Base-by-base conservation (phyloP, 2,888 invertebrate genomes). In the Philereme transversata region DNA sequence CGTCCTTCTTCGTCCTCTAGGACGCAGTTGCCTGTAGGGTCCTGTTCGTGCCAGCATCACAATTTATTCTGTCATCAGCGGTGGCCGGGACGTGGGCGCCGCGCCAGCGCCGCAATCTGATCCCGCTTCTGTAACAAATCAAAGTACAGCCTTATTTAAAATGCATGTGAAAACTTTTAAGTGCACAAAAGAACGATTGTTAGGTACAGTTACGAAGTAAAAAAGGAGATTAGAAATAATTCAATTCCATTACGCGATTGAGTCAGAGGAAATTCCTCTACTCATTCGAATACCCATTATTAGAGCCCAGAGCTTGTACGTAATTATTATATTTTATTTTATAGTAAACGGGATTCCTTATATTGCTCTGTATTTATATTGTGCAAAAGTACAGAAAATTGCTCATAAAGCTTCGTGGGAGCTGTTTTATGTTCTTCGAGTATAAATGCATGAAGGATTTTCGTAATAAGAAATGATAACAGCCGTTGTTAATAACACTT, bases 1-100 rank as follows among this genome's bases (percentile, higher is more conserved):
- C 88, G 90, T 90, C 90, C 90, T 87, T 87, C 91, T 88, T 76
- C 92, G 91, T 82, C 93, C 92, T 90, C 92, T 85, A 83, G 92
- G 92, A 89, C 93, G 91, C 84, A 91, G 79, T 84, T 90, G 92
- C 84, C 91, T 90, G 85, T 88, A 90, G 76, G 84, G 80, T 77
- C 82, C 86, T 86, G 86, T 88, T 76, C 83, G 86, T 83, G 87
- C 76, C 86, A 89, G 91, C 92, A 93, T 93, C 88, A 92, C 92
- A 92, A 87, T 86, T 89, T 90, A 91, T 88, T 90, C 76, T 83
- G 82, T 87, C 90, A 89, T 89, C 87, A 79, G 84, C 81, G 80
- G 75, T 70, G 80, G 81, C 78, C 75, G 78, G 82, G 82, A 84
- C 79, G 83, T 74, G 81, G 82, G 82, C 86, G 85, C 84, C 85